A percentile compares a stretch with the other conserved stretches of the same genome.
phyloP scores from a whole-genome alignment of 2,888 invertebrate genomes.

The Cephus pygmeus region DNA sequence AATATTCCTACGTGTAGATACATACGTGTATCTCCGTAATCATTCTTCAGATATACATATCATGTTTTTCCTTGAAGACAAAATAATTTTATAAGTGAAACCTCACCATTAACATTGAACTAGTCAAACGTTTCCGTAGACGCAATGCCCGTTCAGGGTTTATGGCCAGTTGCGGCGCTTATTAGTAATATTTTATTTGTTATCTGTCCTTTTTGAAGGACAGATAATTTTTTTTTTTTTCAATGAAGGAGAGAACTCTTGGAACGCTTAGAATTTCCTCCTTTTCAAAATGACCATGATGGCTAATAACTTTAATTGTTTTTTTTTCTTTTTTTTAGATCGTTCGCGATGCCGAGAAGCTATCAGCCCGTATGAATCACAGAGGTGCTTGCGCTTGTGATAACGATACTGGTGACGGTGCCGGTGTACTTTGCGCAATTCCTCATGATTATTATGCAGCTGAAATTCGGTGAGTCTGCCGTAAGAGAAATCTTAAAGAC shows the following conservation, averaged over 20 bases:
- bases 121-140: no score
- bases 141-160: no score
- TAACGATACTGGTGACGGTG: slow-evolving; percentile 99
- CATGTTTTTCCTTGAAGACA: no score
- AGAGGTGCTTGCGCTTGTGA: slow-evolving; percentile 99
- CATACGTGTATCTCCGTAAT: neutral
- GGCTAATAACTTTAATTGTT: neutral
- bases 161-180: no score
- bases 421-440: slow-evolving; percentile 96
- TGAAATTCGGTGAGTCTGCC: slow-evolving; percentile 77
- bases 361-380: slow-evolving; percentile 98
- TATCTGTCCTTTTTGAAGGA: no score
- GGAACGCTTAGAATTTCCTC: neutral
- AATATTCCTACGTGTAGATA: neutral
- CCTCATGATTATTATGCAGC: slow-evolving; percentile 93
- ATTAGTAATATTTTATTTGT: no score
- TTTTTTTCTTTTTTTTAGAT: slow-evolving; percentile 75
- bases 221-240: neutral
- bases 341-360: slow-evolving; percentile 92
- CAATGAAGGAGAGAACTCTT: neutral
- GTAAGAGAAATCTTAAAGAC: neutral
- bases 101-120: no score
- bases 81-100: no score
- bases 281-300: neutral
- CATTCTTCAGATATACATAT: no score